Percentiles rank a stretch among this genome's conserved stretches.
Conservation (phyloP, 2,797 vertebrate species). For the Aeoliscus strigatus region DNA sequence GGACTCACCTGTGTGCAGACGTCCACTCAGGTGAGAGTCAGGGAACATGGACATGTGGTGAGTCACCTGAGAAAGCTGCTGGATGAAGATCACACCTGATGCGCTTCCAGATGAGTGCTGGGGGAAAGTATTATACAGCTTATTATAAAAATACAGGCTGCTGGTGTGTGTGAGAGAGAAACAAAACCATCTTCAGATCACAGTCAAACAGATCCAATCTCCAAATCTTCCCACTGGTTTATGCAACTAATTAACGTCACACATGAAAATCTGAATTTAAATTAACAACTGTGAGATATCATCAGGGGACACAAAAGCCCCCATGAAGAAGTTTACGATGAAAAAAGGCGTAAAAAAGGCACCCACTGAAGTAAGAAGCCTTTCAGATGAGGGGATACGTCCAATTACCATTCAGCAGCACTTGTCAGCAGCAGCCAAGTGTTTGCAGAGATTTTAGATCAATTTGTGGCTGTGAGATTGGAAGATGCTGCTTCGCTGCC, state of each 20-base stretch:
- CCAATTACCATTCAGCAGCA: constrained; percentile 75
- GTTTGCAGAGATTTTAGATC: constrained; percentile 68
- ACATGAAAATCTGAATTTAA: constrained; percentile 77
- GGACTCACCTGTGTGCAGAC: constrained; percentile 69
- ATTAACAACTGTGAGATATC: constrained; percentile 74
- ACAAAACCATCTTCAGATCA: constrained; percentile 45
- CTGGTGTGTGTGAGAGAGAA: constrained; percentile 10
- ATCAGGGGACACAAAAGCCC: constrained; percentile 70
- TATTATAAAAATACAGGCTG: constrained; percentile 8
- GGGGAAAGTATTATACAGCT: constrained; percentile 2
- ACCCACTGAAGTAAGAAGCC: constrained; percentile 63
- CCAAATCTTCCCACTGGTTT: constrained; percentile 62
- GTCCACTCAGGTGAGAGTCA: constrained; percentile 62
- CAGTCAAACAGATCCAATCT: constrained; percentile 61
- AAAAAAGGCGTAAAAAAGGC: constrained; percentile 61
- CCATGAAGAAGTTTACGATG: constrained; percentile 67
- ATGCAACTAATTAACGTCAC: constrained; percentile 75
- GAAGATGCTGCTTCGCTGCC: constrained; percentile 63
- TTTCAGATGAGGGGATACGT: constrained; percentile 71
- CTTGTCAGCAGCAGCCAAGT: constrained; percentile 80
- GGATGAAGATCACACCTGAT: constrained; percentile 1
- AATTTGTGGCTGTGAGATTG: constrained; percentile 67
- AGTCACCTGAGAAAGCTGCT: constrained; percentile 25
- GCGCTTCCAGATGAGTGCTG: neutral
- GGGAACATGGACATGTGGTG: constrained; percentile 59